Percentiles rank a stretch among this genome's conserved stretches.
These are phyloP conservation scores for Buphagus erythrorhynchus DNA, from an alignment of 2,797 vertebrate species.

Conservation along the genomic window DNA sequence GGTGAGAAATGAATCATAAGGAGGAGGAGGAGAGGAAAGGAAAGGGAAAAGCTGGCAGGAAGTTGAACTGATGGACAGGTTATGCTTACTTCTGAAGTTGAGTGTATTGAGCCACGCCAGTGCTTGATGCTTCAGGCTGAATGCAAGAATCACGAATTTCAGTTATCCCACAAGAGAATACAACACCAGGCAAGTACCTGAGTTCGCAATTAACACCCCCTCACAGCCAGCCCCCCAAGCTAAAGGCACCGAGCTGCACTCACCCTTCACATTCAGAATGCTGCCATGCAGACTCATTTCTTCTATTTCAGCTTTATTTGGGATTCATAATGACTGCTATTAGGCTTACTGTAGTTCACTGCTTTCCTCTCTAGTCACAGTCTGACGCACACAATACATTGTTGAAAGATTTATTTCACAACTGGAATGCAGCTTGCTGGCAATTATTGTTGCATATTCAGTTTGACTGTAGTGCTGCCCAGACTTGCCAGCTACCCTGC, in stretches of 20 bases:
- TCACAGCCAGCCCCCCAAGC: not conserved
- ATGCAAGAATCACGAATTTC: not conserved
- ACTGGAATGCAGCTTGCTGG: constrained; percentile 39
- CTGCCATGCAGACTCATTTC: not conserved
- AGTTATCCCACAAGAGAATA: not conserved
- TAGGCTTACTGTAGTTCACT: constrained; percentile 26
- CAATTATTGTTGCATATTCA: constrained; percentile 63
- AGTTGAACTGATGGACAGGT: not conserved
- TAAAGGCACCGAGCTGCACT: not conserved
- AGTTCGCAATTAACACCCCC: not conserved
- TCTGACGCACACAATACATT: constrained; percentile 68
- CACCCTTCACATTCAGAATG: not conserved
- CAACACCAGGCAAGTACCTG: not conserved
- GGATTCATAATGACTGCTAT: constrained; percentile 20
- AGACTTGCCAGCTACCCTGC: constrained; percentile 57
- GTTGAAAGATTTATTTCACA: constrained; percentile 73
- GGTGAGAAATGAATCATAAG: not conserved
- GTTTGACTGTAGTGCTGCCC: constrained; percentile 56
- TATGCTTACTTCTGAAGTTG: not conserved
- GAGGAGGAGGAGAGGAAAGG: not conserved
- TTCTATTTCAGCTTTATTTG: constrained; percentile 15
- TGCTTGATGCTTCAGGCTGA: not conserved
- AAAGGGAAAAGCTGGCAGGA: not conserved
- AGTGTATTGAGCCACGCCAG: not conserved
- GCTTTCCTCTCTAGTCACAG: constrained; percentile 69